Evolutionary conservation across 37 sponge, comb jelly and placozoan genomes (phyloP), one percentile per base, ranked within the genome.

Genomic region (Oscarella lobularis): DNA sequence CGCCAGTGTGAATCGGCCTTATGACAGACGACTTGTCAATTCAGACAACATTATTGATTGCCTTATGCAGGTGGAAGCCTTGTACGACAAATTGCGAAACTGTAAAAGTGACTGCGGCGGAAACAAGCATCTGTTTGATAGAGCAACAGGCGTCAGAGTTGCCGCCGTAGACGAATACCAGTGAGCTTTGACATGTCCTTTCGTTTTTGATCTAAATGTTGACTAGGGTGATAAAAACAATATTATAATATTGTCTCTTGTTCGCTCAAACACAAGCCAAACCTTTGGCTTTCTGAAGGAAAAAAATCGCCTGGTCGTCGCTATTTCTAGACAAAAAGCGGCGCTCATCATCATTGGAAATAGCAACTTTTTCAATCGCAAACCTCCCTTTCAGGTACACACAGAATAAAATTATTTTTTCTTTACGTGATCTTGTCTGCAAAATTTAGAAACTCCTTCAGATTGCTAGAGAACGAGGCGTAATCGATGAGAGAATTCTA

Each of bases 201-300:
- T 48, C 60, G 20, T 9, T 27, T 48, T 9, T 27, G 14, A 48
- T 48, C 9, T 20, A 27, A 27, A 20, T 20, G 9, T 48, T 48
- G 90, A 31, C 90, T 84, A 95, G 73, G 96, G 96, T 3, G 91
- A 95, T 65, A 91, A 95, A 70, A 95, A 95, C 67, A 76, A 83
- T 27, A 86, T 90, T 29, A 81, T 95, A 5, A 79, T 95, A 2
- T 55, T 95, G 9, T 95, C 96, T 9, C 78, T 95, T 0, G 92
- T 90, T 2, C 79, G 96, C 0, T 91, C 92, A 38, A 96, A 96
- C 70, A 30, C 36, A 2, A 81, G 83, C 29, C 74, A 67, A 0
- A 86, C 81, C 0, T 88, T 91, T 40, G 96, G 96, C 14, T 96
- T 91, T 60, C 72, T 91, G 27, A 73, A 78, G 38, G 79, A 82